Conservation (phyloP, 2,113 vertebrate genomes). For the Tragelaphus buxtoni region DNA sequence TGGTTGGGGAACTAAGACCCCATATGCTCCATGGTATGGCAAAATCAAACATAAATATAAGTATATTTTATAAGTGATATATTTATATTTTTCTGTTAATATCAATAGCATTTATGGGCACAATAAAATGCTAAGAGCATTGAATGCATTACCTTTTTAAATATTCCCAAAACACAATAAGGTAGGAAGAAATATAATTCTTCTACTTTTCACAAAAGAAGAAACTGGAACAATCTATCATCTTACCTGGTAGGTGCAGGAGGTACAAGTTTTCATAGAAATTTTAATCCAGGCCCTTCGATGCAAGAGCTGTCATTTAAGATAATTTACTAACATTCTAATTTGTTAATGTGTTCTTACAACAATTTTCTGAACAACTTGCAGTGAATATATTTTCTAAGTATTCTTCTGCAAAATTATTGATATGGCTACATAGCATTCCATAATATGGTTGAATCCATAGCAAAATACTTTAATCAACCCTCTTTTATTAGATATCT, state of each 20-base stretch:
- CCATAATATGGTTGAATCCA: neutral
- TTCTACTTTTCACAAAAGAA: constrained; percentile 6
- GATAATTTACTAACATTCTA: neutral
- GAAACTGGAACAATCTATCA: neutral
- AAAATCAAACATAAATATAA: neutral
- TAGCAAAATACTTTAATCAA: neutral
- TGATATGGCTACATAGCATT: neutral
- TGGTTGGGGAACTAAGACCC: neutral
- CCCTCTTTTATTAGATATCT: neutral
- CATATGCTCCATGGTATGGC: neutral
- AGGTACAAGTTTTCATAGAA: neutral
- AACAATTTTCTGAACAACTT: neutral
- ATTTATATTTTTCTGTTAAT: neutral
- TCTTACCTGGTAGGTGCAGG: neutral
- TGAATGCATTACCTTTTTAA: neutral
- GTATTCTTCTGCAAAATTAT: neutral
- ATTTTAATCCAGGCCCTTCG: neutral
- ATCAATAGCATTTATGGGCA: neutral
- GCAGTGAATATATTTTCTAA: neutral
- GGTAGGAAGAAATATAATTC: neutral
- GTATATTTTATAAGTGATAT: neutral
- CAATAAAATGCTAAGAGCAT: neutral
- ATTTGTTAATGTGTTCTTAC: neutral
- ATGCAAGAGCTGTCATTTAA: neutral
- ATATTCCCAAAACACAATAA: neutral